Percentiles rank a stretch among this genome's conserved stretches.
Conservation (phyloP, 2,797 vertebrate genomes). For the Anguilla pacifica region DNA sequence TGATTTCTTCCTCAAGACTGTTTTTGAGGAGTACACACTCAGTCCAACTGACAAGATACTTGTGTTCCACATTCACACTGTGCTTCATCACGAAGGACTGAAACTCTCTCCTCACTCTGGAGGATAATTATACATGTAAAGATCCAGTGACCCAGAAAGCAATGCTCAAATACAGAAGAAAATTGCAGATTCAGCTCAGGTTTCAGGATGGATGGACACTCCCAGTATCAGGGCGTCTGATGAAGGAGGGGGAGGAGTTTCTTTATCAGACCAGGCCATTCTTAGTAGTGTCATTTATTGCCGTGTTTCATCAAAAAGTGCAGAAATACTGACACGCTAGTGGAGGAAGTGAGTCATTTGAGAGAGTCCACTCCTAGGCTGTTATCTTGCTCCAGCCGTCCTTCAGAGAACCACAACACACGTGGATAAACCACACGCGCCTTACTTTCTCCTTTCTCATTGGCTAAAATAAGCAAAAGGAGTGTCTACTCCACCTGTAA, state of each 20-base stretch:
- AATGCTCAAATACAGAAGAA: background rate
- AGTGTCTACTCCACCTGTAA: background rate
- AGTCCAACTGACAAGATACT: background rate
- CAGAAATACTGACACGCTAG: background rate
- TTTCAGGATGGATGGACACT: background rate
- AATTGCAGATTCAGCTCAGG: background rate
- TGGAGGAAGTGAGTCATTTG: background rate
- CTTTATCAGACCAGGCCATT: background rate
- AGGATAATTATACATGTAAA: background rate
- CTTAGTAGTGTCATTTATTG: no score
- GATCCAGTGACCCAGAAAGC: background rate
- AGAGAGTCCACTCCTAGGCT: background rate
- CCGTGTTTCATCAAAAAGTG: no score
- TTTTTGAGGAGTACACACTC: background rate
- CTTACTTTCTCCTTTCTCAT: background rate
- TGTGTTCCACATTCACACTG: background rate
- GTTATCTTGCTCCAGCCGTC: background rate
- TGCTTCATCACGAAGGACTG: background rate
- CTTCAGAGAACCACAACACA: background rate
- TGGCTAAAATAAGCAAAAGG: background rate
- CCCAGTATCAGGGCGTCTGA: background rate
- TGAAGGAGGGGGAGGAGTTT: background rate
- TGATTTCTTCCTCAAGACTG: background rate
- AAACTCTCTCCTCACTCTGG: background rate
- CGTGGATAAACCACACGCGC: background rate